These are phyloP conservation scores for Lydus trimaculatus DNA, from an alignment of 2,888 invertebrate species.

Conservation along the genomic window DNA sequence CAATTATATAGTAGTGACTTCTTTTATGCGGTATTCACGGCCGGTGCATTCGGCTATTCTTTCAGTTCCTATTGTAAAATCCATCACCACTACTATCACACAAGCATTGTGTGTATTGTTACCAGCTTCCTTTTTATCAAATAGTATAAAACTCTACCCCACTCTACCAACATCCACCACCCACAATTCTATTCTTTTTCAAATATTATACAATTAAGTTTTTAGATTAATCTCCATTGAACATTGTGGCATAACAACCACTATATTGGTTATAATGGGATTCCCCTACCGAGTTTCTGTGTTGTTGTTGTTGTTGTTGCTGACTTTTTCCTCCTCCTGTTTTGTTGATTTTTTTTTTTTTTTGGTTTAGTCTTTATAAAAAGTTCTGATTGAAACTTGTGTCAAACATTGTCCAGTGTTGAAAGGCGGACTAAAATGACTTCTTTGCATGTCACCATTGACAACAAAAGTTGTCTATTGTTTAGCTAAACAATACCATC, in stretches of 20 bases:
- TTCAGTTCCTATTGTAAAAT: slow-evolving; percentile 51
- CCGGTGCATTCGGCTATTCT: slow-evolving; percentile 56
- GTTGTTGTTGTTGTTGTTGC: background rate
- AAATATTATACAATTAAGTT: too few species aligned
- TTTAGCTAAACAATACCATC: slow-evolving; percentile 59
- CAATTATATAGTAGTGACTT: slow-evolving; percentile 58
- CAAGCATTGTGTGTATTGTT: slow-evolving; percentile 54
- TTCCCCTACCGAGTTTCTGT: background rate
- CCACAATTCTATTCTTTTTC: slow-evolving; percentile 1
- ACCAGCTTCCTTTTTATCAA: slow-evolving; percentile 49
- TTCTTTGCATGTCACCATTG: slow-evolving; percentile 59
- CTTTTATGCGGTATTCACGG: slow-evolving; percentile 56
- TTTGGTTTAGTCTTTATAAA: slow-evolving; percentile 23
- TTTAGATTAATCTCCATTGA: too few species aligned
- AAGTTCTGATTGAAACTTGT: slow-evolving; percentile 55
- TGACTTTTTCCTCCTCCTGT: too few species aligned
- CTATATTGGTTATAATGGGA: background rate
- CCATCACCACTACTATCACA: slow-evolving; percentile 42
- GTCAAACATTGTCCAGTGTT: slow-evolving; percentile 53
- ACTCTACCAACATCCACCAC: slow-evolving; percentile 4
- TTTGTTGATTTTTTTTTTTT: background rate
- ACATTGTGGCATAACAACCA: too few species aligned
- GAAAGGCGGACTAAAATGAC: slow-evolving; percentile 56
- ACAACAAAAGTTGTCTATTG: slow-evolving; percentile 59
- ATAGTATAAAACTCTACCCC: background rate